These are phyloP conservation scores for Liodrosophila aerea DNA, from an alignment of 2,888 invertebrate species.

Conservation along the genomic window DNA sequence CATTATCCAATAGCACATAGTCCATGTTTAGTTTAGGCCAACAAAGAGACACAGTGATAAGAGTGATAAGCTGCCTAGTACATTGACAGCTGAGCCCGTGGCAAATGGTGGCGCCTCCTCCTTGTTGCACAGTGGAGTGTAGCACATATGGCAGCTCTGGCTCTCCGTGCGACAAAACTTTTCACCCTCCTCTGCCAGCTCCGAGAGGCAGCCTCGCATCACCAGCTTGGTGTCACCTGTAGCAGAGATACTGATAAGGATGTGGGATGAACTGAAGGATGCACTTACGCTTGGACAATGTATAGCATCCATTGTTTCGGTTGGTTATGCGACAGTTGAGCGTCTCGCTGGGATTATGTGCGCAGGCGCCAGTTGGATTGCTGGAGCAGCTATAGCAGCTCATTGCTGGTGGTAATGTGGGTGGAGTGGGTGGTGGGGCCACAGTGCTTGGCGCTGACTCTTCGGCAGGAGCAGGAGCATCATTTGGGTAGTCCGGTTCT, in stretches of 20 bases:
- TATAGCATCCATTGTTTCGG: neutral
- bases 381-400: slow-evolving; percentile 1
- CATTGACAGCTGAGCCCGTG: neutral
- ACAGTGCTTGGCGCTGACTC: too few relatives aligned
- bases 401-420: neutral
- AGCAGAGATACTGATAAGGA: too few relatives aligned
- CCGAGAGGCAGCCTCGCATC: slow-evolving; percentile 1
- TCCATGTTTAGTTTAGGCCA: too few relatives aligned
- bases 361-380: slow-evolving; percentile 1
- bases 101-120: neutral
- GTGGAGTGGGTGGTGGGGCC: too few relatives aligned
- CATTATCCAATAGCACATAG: too few relatives aligned
- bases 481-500: too few relatives aligned
- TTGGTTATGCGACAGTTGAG: neutral
- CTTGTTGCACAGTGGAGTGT: neutral
- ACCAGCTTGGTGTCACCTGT: slow-evolving; percentile 2
- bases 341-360: neutral
- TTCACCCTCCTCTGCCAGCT: neutral
- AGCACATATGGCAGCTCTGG: neutral
- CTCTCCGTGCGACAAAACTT: neutral
- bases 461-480: too few relatives aligned
- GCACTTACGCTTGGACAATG: slow-evolving; percentile 1
- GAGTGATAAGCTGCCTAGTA: neutral
- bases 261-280: too few relatives aligned
- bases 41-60: neutral